phyloP scores from a whole-genome alignment of 2,113 vertebrate genomes.

The Leucoraja erinaceus region DNA sequence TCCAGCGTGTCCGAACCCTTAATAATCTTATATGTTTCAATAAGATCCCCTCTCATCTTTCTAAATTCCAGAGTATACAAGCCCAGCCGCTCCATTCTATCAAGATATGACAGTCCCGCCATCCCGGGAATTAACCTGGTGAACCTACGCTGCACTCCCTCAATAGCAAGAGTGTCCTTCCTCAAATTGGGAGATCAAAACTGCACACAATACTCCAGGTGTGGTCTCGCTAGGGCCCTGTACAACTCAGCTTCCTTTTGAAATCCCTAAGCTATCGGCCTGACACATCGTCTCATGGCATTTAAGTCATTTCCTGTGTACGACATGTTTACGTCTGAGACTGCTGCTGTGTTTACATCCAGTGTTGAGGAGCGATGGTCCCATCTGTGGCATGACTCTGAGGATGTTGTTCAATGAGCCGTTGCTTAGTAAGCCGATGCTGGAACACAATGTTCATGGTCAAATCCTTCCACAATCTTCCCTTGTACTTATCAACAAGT shows the following conservation, averaged over 20 bases:
- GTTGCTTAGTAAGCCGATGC: neutral
- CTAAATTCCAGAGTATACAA: too few species aligned
- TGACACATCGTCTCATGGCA: neutral
- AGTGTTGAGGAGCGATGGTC: neutral
- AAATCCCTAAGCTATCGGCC: neutral
- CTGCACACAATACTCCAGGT: too few species aligned
- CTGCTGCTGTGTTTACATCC: neutral
- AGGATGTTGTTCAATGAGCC: neutral
- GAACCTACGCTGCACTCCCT: too few species aligned
- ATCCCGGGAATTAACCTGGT: too few species aligned
- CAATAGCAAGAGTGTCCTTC: too few species aligned
- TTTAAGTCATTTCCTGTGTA: conserved; percentile 33
- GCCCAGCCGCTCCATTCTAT: too few species aligned
- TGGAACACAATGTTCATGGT: conserved; percentile 7
- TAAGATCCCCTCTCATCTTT: too few species aligned
- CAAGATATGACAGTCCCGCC: too few species aligned
- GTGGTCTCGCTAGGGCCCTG: too few species aligned
- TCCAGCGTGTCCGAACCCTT: too few species aligned
- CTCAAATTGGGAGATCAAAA: too few species aligned
- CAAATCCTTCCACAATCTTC: neutral
- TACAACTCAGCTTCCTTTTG: neutral
- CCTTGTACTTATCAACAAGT: neutral
- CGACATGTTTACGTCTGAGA: conserved; percentile 21
- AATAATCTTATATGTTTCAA: too few species aligned
- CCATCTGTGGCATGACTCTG: neutral